Evolutionary conservation across 2,797 vertebrate genomes (phyloP).

Genomic region (Cottoperca gobio): DNA sequence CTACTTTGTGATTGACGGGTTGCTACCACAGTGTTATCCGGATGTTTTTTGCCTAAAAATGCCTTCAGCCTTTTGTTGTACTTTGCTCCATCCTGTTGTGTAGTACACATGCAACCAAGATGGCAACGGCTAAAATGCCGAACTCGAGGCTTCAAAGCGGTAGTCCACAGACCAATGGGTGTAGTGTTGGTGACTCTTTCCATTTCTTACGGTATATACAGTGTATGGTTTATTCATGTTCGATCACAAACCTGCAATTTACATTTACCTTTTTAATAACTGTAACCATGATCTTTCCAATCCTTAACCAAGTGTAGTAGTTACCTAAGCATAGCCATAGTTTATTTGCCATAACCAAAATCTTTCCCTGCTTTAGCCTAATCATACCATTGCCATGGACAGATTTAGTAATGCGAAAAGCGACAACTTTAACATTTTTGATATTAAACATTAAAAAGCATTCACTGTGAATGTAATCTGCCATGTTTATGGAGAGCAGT

Average conservation of each 20-base stretch:
- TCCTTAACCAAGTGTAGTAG: background rate
- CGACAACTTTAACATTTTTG: background rate
- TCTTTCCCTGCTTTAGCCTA: background rate
- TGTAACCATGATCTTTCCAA: background rate
- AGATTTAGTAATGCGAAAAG: background rate
- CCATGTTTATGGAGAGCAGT: accelerated
- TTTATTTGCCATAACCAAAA: background rate
- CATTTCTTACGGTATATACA: too few species aligned
- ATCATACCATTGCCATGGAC: background rate
- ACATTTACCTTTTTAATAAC: background rate
- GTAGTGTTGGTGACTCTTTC: too few species aligned
- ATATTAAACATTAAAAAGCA: background rate
- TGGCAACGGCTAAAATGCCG: too few species aligned
- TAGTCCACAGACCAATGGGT: too few species aligned
- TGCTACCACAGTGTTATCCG: too few species aligned
- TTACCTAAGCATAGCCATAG: background rate
- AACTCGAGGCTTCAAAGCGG: too few species aligned
- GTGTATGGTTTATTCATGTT: too few species aligned
- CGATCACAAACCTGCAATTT: background rate
- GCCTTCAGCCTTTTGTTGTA: too few species aligned
- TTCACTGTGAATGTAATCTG: background rate
- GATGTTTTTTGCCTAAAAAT: too few species aligned
- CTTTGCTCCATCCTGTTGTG: too few species aligned
- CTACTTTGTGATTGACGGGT: too few species aligned
- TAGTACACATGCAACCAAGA: too few species aligned